Evolutionary conservation across 1,140 invertebrate species (phyloP), one percentile per base, ranked within the genome.

Genomic region (Cyclargus thomasi): DNA sequence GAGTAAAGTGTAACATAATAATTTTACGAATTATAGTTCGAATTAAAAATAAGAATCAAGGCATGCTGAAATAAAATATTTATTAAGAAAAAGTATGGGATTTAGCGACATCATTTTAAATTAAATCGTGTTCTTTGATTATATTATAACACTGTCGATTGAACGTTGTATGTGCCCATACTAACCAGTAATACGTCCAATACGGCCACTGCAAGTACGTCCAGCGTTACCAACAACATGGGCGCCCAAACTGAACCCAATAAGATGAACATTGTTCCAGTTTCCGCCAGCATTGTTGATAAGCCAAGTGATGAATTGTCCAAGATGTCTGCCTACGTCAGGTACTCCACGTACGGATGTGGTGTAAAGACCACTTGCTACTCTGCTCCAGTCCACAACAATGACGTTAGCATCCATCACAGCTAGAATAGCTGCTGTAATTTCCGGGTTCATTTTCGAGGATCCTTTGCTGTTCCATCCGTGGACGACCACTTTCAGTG

Each of bases 301-400:
- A 17, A 94, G 73, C 74, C 90, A 91, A 35, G 87, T 79, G 14
- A 94, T 71, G 63, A 94, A 92, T 36, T 88, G 74, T 11, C 91
- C 92, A 6, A 93, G 53, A 1, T 79, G 75, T 29, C 84, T 69
- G 0, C 93, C 94, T 21, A 94, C 90, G 0, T 75, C 67, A 16
- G 89, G 80, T 0, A 94, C 92, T 4, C 89, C 86, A n/a, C 70
- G 76, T 1, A 86, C 87, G 10, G 93, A 88, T 16, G 80, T 90
- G 4, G 88, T 66, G 62, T 93, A 94, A 39, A 81, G 71, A 0
- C 21, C 53, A 2, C 75, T 74, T 1, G 92, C 86, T 16, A 90
- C 86, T 3, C 10, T 29, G 1, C 78, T 76, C 92, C 93, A 94
- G 70, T 93, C 92, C 0, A 93, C 80, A 0, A 90, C 83, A 29